Evolutionary conservation across 2,797 vertebrate genomes (phyloP), one percentile per base, ranked within the genome.

Genomic region (Echiichthys vipera): DNA sequence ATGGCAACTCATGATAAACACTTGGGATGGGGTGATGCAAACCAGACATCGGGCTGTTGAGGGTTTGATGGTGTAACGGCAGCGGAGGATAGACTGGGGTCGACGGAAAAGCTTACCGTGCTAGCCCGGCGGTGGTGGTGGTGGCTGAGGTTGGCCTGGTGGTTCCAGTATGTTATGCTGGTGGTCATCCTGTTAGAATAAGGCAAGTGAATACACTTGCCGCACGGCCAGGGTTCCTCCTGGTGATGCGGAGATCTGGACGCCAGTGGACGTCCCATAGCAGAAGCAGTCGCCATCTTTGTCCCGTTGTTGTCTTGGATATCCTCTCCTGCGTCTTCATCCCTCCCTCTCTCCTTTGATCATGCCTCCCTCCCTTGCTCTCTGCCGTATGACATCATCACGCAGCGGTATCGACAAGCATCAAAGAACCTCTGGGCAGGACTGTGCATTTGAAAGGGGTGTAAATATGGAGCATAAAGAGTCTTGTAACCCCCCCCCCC

Each of bases 221-320:
- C 3, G 50, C 66, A 4, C 24, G 24, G 51, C 67, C 84, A 5
- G 46, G 65, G 72, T 57, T 65, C 77, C 54, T 83, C 56, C 55
- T 11, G 79, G 61, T n/a, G 81, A 83, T 50, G 12, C 78, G 67
- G 59, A 65, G 80, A 80, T 79, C 65, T 67, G 79, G 84, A 88
- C 78, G 47, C 84, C 77, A 66, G 87, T 82, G 80, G 90, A 90
- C 88, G 88, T 91, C 91, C 87, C 91, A 57, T 59, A 64, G 81
- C 74, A 86, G 79, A 71, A 78, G 76, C 81, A 50, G 88, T 89
- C 88, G 93, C 93, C 94, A 94, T 95, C 92, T 95, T 94, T 94
- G 92, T 92, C 89, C 90, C 88, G 92, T 90, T 89, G 90, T 92
- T 92, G 92, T 92, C 87, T 93, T 92, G 91, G 89, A 87, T 91